Evolutionary conservation across 2,113 vertebrate species (phyloP).

Genomic region (Clinocottus analis): DNA sequence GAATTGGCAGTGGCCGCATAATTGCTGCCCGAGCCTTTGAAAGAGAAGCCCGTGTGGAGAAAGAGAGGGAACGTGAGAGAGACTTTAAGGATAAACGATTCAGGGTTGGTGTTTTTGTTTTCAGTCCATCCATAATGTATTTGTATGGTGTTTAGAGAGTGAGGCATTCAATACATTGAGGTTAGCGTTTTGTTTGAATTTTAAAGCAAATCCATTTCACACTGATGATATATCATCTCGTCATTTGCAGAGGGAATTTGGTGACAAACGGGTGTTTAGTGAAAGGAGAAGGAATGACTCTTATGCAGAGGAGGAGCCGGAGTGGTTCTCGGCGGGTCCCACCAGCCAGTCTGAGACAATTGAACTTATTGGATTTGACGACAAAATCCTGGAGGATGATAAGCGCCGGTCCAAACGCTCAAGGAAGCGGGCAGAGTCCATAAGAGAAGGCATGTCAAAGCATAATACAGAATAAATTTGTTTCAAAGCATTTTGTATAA

Average conservation of each 20-base stretch:
- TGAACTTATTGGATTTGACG: slow-evolving; percentile 96
- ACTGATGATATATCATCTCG: background rate
- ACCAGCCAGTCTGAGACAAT: slow-evolving; percentile 99
- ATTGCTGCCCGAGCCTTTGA: slow-evolving; percentile 92
- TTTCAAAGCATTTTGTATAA: background rate
- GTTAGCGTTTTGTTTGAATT: background rate
- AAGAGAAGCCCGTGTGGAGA: slow-evolving; percentile 90
- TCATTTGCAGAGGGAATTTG: slow-evolving; percentile 90
- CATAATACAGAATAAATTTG: background rate
- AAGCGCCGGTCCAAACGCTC: slow-evolving; percentile 91
- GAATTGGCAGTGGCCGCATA: slow-evolving; percentile 96
- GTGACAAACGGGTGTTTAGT: slow-evolving; percentile 94
- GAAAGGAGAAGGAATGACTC: slow-evolving; percentile 97
- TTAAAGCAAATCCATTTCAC: background rate
- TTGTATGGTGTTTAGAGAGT: background rate
- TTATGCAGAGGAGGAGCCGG: slow-evolving; percentile 96
- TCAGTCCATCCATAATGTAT: background rate
- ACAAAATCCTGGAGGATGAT: slow-evolving; percentile 95
- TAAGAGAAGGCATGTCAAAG: slow-evolving; percentile 90
- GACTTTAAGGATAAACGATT: slow-evolving; percentile 98
- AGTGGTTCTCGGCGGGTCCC: slow-evolving; percentile 98
- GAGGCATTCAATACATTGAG: background rate
- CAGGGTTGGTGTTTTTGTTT: slow-evolving; percentile 83
- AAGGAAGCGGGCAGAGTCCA: slow-evolving; percentile 86
- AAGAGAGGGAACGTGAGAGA: slow-evolving; percentile 91